phyloP scores from a whole-genome alignment of 2,888 invertebrate genomes.

The Syrista parreyssii region DNA sequence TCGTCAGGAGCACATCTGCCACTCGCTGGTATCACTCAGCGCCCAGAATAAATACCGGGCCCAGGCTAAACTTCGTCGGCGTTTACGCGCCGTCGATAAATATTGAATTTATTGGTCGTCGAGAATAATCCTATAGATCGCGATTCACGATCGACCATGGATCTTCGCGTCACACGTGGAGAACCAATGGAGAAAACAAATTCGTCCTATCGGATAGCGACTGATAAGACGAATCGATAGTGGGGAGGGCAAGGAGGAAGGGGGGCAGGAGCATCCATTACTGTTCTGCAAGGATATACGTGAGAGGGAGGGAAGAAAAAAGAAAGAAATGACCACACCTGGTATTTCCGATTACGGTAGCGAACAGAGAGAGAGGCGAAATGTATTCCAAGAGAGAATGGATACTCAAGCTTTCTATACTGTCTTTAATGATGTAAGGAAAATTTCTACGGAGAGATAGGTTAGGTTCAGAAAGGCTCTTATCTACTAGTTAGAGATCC shows the following conservation, averaged over 20 bases:
- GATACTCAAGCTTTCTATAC: not conserved
- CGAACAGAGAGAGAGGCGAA: not conserved
- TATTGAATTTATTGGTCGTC: not conserved
- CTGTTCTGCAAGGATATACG: not conserved
- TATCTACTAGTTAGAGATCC: not conserved
- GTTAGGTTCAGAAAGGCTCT: not conserved
- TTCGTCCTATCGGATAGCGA: not conserved
- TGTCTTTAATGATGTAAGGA: not conserved
- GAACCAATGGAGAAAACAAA: not conserved
- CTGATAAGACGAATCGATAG: not conserved
- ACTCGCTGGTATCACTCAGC: not conserved
- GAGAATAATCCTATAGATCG: not conserved
- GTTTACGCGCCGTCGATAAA: not conserved
- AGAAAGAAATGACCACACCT: not conserved
- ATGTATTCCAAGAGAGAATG: not conserved
- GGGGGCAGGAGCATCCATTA: not conserved
- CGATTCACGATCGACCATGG: not conserved
- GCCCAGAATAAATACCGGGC: not conserved
- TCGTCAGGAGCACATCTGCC: not conserved
- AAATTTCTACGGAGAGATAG: not conserved
- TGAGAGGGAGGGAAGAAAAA: not conserved
- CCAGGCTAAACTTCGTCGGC: not conserved
- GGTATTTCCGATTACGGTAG: not conserved
- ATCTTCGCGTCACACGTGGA: not conserved
- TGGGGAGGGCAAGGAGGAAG: no score